Evolutionary conservation across 2,888 invertebrate genomes (phyloP).

Genomic region (Meiosimyza platycephala): DNA sequence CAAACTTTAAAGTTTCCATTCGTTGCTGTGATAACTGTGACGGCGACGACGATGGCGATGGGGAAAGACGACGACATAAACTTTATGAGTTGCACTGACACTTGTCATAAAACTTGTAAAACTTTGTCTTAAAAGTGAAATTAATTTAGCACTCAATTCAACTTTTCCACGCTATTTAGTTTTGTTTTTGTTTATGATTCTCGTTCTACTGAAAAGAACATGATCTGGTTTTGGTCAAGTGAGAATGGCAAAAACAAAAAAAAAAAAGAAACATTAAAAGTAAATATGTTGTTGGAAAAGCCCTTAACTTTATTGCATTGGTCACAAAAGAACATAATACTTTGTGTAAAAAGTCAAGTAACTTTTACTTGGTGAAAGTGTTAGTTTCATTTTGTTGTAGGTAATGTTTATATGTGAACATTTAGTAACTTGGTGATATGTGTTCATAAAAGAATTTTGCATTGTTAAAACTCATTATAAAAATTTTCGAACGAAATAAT

Average conservation of each 20-base stretch:
- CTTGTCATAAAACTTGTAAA: constrained; percentile 15
- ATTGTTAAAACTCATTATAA: too few species aligned
- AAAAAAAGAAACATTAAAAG: constrained; percentile 22
- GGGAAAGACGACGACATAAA: not conserved
- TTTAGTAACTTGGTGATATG: too few species aligned
- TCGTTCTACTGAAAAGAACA: constrained; percentile 35
- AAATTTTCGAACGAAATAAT: too few species aligned
- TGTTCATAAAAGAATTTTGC: too few species aligned
- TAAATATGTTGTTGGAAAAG: constrained; percentile 22
- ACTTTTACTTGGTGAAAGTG: too few species aligned
- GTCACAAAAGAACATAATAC: not conserved
- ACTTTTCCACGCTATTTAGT: constrained; percentile 19
- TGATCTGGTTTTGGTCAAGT: constrained; percentile 30
- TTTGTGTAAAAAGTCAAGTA: too few species aligned
- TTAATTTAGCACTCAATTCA: constrained; percentile 19
- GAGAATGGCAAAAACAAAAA: constrained; percentile 30
- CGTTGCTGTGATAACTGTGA: not conserved
- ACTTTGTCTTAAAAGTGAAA: constrained; percentile 28
- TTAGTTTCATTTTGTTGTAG: too few species aligned
- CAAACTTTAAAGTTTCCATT: constrained; percentile 7
- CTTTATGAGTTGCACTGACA: not conserved
- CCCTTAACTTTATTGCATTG: not conserved
- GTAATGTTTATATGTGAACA: too few species aligned
- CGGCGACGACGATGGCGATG: not conserved
- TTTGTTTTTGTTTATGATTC: constrained; percentile 14